Evolutionary conservation across 2,888 invertebrate species (phyloP), one percentile per base, ranked within the genome.

Genomic region (Temnothorax rugatulus): DNA sequence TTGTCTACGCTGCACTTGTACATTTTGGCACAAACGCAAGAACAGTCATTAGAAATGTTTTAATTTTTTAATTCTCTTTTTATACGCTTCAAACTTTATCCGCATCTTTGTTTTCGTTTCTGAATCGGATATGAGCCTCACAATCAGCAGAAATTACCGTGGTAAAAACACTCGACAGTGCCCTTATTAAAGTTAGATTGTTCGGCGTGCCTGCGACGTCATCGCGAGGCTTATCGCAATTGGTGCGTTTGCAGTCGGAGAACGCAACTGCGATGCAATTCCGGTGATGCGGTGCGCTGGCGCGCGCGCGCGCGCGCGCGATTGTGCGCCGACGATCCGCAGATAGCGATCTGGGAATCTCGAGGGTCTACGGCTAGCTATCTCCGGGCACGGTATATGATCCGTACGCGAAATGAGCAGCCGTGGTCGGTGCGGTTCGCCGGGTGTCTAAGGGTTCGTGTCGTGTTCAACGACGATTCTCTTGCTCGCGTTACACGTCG

Each of bases 331-430:
- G 50, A 61, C 77, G 68, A 57, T 74, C 76, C 63, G 50, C 63
- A 82, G 88, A 85, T 84, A 86, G 71, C 74, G 44, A 79, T 82
- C 83, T 76, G 59, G 76, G 85, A 75, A 82, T 84, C 83, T 77
- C 63, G 61, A 82, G 69, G 69, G 77, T 75, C 69, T 47, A 61
- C 34, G 68, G 61, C 68, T 82, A 57, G 64, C 64, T 47, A 38
- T 81, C 86, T 61, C 54, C 68, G 73, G 61, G 74, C 61, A 82
- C 83, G 71, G 63, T 75, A 59, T 74, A 74, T 59, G 44, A 77
- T 75, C 63, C 54, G 74, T 68, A 47, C 50, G 59, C 81, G 71
- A 87, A 87, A 88, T 81, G 87, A 88, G 69, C 82, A 82, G 77
- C 66, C 69, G 64, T 71, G 84, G 85, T 63, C 52, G 57, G 61